Conservation (phyloP, 2,888 invertebrate species). For the Pterobdella sp. region DNA sequence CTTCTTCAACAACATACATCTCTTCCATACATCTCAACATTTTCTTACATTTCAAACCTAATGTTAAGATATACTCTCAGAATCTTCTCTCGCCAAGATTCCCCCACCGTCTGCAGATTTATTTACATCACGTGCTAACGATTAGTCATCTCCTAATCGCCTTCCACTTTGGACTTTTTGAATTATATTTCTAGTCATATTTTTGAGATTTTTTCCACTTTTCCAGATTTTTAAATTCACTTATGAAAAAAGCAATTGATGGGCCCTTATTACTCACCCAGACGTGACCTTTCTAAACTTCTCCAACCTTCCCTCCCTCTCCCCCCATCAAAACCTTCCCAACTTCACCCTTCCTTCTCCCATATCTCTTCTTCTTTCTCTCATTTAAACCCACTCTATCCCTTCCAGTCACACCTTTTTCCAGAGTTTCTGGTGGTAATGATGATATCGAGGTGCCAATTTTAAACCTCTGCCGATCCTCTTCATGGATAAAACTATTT, state of each 20-base stretch:
- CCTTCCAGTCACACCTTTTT: no score
- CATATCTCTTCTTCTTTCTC: no score
- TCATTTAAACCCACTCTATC: no score
- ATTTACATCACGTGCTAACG: constrained; percentile 4
- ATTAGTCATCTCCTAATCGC: constrained; percentile 14
- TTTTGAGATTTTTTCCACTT: neutral
- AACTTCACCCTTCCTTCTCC: no score
- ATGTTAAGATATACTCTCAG: neutral
- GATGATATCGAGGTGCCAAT: no score
- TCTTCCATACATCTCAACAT: neutral
- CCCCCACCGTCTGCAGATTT: neutral
- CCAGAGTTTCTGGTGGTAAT: no score
- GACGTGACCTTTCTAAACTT: neutral
- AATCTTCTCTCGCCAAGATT: neutral
- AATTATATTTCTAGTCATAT: neutral
- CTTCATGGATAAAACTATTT: no score
- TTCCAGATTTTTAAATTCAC: neutral
- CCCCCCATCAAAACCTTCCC: neutral
- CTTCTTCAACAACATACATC: neutral
- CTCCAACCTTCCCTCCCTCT: neutral
- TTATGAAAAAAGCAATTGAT: neutral
- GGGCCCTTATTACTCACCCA: neutral
- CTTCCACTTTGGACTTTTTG: neutral
- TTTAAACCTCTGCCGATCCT: no score
- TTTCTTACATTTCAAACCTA: neutral